Conservation (phyloP, 2,888 invertebrate species). For the Rhagium mordax region DNA sequence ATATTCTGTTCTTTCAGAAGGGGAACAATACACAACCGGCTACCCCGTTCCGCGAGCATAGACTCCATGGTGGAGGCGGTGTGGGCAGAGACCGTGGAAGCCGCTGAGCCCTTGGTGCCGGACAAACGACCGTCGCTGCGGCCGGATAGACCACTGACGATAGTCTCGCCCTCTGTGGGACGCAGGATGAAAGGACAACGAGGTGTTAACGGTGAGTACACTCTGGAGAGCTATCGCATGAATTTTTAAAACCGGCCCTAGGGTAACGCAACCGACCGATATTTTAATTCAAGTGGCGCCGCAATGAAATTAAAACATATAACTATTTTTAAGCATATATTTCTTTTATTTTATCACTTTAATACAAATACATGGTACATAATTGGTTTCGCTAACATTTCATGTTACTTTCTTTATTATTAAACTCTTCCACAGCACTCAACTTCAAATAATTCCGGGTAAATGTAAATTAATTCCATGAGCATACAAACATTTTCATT, state of each 20-base stretch:
- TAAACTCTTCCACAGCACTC: no score
- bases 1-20: conserved; percentile 71
- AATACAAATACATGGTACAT: no score
- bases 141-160: conserved; percentile 73
- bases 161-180: conserved; percentile 84
- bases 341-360: no score
- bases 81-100: conserved; percentile 72
- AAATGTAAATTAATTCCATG: no score
- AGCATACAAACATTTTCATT: no score
- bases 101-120: conserved; percentile 53
- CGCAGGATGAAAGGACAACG: conserved; percentile 84
- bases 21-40: conserved; percentile 69
- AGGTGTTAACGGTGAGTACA: conserved; percentile 80
- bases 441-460: no score
- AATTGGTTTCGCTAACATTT: no score
- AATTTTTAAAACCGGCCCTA: neutral
- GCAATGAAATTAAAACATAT: no score
- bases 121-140: conserved; percentile 68
- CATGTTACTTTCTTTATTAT: no score
- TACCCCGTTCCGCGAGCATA: conserved; percentile 86
- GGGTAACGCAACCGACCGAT: neutral
- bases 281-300: neutral
- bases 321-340: no score
- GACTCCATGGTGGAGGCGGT: conserved; percentile 84
- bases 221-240: neutral